phyloP scores from a whole-genome alignment of 2,113 vertebrate genomes.

The Etia nguti region DNA sequence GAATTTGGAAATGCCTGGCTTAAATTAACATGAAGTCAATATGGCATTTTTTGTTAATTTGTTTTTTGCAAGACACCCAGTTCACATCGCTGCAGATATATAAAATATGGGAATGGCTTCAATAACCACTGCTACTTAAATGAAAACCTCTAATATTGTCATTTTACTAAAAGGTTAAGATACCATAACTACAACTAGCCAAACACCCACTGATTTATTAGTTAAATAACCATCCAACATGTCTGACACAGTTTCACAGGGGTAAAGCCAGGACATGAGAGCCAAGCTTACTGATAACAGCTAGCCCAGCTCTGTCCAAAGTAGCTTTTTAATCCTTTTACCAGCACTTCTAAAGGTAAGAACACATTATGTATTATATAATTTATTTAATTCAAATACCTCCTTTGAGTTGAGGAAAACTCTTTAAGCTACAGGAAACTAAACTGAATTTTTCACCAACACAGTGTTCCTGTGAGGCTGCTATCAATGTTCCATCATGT shows the following conservation, averaged over 20 bases:
- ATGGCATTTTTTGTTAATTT: background rate
- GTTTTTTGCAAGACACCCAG: background rate
- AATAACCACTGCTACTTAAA: background rate
- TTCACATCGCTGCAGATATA: background rate
- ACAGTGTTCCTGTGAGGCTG: fast-evolving
- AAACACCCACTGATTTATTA: fast-evolving
- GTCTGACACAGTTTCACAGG: background rate
- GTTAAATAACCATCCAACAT: background rate
- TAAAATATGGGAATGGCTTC: background rate
- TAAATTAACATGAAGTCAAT: background rate
- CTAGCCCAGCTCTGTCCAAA: background rate
- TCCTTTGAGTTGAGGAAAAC: background rate
- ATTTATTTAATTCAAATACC: background rate
- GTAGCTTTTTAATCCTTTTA: background rate
- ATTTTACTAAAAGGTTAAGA: background rate
- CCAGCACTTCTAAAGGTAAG: background rate
- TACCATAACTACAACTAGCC: background rate
- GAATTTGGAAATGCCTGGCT: background rate
- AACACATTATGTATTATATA: background rate
- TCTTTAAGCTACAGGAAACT: background rate
- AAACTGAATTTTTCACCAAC: background rate
- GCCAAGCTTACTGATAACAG: background rate
- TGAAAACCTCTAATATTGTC: background rate
- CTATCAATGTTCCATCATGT: background rate
- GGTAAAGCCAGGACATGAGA: background rate